These are phyloP conservation scores for Pammene fasciana DNA, from an alignment of 2,888 invertebrate species.

Conservation along the genomic window DNA sequence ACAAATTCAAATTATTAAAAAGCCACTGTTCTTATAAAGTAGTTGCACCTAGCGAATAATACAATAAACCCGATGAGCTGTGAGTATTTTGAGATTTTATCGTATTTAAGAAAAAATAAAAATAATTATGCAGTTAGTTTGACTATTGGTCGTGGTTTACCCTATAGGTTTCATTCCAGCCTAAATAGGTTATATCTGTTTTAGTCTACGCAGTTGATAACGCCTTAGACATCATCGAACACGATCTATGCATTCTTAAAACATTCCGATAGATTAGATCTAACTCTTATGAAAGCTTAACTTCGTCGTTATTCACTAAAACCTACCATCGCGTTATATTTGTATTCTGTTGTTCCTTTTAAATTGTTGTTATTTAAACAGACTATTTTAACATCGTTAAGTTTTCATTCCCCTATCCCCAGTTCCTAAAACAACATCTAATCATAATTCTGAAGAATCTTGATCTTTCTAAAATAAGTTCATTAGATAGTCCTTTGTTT, in stretches of 20 bases:
- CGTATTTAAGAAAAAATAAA: constrained; percentile 75
- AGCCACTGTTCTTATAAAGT: constrained; percentile 83
- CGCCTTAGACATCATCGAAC: constrained; percentile 70
- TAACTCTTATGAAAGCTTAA: constrained; percentile 56
- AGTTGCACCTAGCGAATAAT: constrained; percentile 82
- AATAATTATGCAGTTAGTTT: constrained; percentile 69
- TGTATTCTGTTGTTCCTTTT: constrained; percentile 36
- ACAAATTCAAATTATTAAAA: constrained; percentile 82
- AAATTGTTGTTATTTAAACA: constrained; percentile 44
- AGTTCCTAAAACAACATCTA: constrained; percentile 74
- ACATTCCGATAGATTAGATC: constrained; percentile 59
- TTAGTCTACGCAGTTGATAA: constrained; percentile 65
- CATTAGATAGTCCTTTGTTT: constrained; percentile 67
- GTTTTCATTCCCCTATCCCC: constrained; percentile 60
- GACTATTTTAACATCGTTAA: constrained; percentile 31
- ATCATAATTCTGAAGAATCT: constrained; percentile 58
- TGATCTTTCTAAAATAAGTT: constrained; percentile 66
- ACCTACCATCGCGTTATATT: constrained; percentile 42
- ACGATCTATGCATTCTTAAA: constrained; percentile 52
- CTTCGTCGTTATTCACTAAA: constrained; percentile 46
- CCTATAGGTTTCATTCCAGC: constrained; percentile 75
- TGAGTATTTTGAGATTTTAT: constrained; percentile 84
- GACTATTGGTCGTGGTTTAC: constrained; percentile 68
- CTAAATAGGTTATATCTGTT: constrained; percentile 75
- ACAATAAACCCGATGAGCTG: constrained; percentile 83